Base-by-base conservation (phyloP, 2,888 invertebrate species). In the Carcina quercana region DNA sequence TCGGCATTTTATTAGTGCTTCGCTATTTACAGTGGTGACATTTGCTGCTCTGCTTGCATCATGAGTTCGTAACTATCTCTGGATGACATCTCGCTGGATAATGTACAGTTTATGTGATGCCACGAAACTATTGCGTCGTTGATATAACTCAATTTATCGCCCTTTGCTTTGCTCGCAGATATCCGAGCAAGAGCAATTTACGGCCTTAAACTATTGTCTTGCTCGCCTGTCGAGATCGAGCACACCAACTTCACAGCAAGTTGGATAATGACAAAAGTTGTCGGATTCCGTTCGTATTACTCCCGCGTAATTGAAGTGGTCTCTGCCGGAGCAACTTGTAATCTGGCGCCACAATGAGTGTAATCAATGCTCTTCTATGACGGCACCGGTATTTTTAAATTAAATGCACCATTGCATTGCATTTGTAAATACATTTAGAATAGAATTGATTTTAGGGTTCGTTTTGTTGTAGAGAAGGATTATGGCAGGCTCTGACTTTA, bases 21-120 rank as follows among this genome's bases (percentile, higher is more conserved):
- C 42, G 58, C 52, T 55, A 55, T 65, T 63, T 59, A 53, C 50
- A 45, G 42, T 48, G 53, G 49, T 57, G 56, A 50, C 55, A 58
- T 62, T 67, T 62, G 53, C 47, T 38, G 51, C 44, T 43, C 44
- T 42, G 43, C 47, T 21, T 4, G n/a, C n/a, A n/a, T n/a, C n/a
- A n/a, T n/a, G n/a, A n/a, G n/a, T n/a, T n/a, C n/a, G n/a, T n/a
- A n/a, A n/a, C 51, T 48, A 53, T 52, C 43, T 44, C 37, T 47
- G 40, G 53, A 53, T 59, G 59, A 47, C 50, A 50, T 44, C 53
- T 45, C 50, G 47, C 42, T 38, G 42, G 24, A 17, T 24, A 24
- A 57, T 54, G 44, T 45, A 33, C 20, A 32, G 43, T 37, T 48
- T 53, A 47, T 46, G 50, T 48, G 54, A 52, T 42, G 42, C 11